A percentile compares a stretch with the other conserved stretches of the same genome.
Evolutionary conservation across 2,113 vertebrate genomes (phyloP).

Genomic region (Zosterops borbonicus): DNA sequence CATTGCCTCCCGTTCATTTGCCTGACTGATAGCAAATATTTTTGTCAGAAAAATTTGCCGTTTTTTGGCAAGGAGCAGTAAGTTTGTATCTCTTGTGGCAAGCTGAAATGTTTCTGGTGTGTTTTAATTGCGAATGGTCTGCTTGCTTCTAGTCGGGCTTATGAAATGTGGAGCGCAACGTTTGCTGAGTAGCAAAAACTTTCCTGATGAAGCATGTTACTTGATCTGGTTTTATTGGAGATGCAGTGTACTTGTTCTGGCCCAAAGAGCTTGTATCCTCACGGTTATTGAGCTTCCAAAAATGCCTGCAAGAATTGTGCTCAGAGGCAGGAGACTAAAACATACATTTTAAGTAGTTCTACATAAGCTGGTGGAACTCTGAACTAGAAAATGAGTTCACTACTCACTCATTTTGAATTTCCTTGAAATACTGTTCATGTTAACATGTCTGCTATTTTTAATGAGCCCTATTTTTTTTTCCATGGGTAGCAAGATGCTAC

Average conservation of each 20-base stretch:
- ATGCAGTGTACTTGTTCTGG: not conserved
- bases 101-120: not conserved
- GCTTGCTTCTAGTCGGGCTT: not conserved
- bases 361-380: not conserved
- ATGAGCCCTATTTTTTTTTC: not conserved
- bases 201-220: not conserved
- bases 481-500: not conserved
- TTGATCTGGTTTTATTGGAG: not conserved
- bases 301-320: not conserved
- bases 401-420: not conserved
- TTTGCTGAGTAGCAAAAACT: not conserved
- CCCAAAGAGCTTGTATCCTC: not conserved
- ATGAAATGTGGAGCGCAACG: not conserved
- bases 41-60: not conserved
- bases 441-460: not conserved
- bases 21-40: not conserved
- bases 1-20: not conserved
- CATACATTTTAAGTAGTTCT: not conserved
- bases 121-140: not conserved
- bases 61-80: constrained; percentile 1
- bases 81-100: not conserved
- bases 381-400: not conserved
- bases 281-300: not conserved
- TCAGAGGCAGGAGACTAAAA: not conserved
- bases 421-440: not conserved